These are phyloP conservation scores for Podarcis muralis DNA, from an alignment of 2,113 vertebrate genomes.

Conservation along the genomic window DNA sequence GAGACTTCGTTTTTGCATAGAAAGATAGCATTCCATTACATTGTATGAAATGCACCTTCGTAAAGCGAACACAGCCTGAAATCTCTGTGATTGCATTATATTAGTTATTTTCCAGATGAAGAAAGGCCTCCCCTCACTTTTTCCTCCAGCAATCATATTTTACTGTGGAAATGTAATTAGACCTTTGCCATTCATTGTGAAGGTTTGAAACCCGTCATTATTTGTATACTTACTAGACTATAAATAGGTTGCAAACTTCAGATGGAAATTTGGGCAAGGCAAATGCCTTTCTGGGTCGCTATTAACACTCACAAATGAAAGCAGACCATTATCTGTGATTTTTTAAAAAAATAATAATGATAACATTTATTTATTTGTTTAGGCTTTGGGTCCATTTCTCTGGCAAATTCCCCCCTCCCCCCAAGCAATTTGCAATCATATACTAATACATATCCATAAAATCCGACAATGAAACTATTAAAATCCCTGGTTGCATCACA, in stretches of 20 bases:
- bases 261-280: constrained; percentile 15
- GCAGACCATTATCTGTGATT: neutral
- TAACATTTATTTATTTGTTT: no score
- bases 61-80: constrained; percentile 42
- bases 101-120: constrained; percentile 25
- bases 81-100: constrained; percentile 8
- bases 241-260: constrained; percentile 39
- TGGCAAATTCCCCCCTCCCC: no score
- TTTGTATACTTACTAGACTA: constrained; percentile 25
- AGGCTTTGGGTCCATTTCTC: no score
- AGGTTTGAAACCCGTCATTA: constrained; percentile 32
- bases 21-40: constrained; percentile 2
- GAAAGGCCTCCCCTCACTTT: neutral
- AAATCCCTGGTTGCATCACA: no score
- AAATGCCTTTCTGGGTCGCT: constrained; percentile 15
- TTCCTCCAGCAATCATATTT: constrained; percentile 32
- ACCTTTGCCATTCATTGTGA: constrained; percentile 6
- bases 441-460: no score
- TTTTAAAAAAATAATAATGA: no score
- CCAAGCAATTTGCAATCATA: no score
- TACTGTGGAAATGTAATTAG: constrained; percentile 40
- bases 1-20: neutral
- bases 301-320: neutral
- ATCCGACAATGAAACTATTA: no score
- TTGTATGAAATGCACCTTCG: constrained; percentile 39